A percentile compares a stretch with the other conserved stretches of the same genome.
phyloP scores from a whole-genome alignment of 1,140 invertebrate species.

The Micrasema minimum region DNA sequence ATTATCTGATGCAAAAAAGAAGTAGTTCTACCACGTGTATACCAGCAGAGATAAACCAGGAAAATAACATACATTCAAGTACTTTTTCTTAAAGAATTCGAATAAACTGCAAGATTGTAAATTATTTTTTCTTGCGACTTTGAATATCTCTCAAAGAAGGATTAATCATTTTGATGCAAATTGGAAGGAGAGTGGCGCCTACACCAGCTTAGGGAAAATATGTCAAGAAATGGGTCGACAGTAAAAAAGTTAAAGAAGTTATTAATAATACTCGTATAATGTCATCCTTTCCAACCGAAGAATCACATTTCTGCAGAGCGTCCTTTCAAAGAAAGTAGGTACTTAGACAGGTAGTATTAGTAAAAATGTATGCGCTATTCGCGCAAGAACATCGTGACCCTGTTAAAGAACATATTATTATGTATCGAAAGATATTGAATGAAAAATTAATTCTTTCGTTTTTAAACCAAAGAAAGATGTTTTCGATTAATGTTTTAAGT shows the following conservation, averaged over 20 bases:
- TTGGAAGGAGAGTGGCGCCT: background rate
- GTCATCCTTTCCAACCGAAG: background rate
- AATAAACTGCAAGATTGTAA: background rate
- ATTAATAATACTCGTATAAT: background rate
- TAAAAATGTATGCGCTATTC: background rate
- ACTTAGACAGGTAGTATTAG: background rate
- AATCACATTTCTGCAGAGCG: background rate
- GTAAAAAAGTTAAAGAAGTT: background rate
- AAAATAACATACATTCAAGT: background rate
- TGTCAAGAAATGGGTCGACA: background rate
- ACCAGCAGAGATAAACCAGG: background rate
- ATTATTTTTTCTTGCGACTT: background rate
- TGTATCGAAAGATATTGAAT: background rate
- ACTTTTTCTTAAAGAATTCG: background rate
- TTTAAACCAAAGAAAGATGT: constrained; percentile 2
- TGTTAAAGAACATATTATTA: constrained; percentile 1
- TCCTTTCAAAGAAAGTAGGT: constrained; percentile 9
- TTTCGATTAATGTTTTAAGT: background rate
- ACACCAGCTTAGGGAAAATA: constrained; percentile 10
- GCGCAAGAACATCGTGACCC: background rate
- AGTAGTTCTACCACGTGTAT: background rate
- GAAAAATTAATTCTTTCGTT: background rate
- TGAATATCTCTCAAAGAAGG: background rate
- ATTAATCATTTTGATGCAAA: background rate
- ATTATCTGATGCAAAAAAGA: background rate